Evolutionary conservation across 2,113 vertebrate species (phyloP).

Genomic region (Psephotus haematonotus): DNA sequence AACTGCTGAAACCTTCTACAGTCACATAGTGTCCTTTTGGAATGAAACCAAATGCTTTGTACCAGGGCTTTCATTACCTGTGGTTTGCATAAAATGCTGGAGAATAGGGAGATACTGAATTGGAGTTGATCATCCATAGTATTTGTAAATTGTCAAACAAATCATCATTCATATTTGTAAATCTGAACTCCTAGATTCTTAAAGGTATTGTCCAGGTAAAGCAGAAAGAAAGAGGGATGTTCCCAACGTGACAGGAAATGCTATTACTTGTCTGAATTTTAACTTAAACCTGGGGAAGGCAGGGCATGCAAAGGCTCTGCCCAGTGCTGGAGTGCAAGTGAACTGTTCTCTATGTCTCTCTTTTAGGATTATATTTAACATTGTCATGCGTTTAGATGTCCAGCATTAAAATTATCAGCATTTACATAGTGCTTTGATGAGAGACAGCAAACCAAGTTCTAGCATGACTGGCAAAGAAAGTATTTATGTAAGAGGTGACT

Average conservation of each 20-base stretch:
- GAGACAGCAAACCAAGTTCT: background rate
- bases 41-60: background rate
- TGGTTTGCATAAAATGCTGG: background rate
- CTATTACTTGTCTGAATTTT: background rate
- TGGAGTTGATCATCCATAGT: background rate
- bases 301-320: background rate
- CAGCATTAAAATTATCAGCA: background rate
- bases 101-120: background rate
- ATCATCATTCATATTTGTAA: background rate
- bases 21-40: background rate
- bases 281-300: background rate
- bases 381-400: background rate
- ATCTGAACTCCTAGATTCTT: background rate
- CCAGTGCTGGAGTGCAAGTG: background rate
- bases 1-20: background rate
- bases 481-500: conserved; percentile 27
- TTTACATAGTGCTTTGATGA: background rate
- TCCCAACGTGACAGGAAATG: background rate
- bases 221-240: background rate
- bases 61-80: background rate
- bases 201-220: background rate
- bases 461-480: background rate
- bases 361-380: background rate
- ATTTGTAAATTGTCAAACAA: background rate
- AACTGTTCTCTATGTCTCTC: background rate